phyloP scores from a whole-genome alignment of 2,797 vertebrate genomes.

The Telmatherina bonti region DNA sequence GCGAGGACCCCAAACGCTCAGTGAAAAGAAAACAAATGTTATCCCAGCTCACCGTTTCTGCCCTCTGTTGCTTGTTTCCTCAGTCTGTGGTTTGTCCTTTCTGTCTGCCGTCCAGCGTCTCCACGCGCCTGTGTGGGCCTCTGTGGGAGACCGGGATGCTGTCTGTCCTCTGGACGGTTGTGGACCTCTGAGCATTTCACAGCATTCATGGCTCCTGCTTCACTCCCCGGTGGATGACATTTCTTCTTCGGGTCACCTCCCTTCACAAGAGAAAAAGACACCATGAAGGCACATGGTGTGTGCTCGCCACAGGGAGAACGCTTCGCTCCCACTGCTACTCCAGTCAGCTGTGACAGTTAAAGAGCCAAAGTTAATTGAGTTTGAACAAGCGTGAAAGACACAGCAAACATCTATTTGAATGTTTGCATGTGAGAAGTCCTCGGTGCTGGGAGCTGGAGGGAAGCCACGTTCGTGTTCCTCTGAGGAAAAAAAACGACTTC shows the following conservation, averaged over 20 bases:
- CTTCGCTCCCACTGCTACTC: slow-evolving; percentile 32
- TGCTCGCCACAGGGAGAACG: slow-evolving; percentile 27
- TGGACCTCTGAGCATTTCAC: slow-evolving; percentile 69
- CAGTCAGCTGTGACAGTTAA: slow-evolving; percentile 40
- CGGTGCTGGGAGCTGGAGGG: slow-evolving; percentile 41
- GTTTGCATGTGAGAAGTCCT: slow-evolving; percentile 58
- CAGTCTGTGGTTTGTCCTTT: slow-evolving; percentile 38
- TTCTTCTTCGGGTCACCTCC: slow-evolving; percentile 59
- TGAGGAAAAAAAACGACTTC: slow-evolving; percentile 52
- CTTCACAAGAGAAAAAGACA: slow-evolving; percentile 55
- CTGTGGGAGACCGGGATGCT: slow-evolving; percentile 65
- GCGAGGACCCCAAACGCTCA: background rate
- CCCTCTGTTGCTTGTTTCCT: slow-evolving; percentile 61
- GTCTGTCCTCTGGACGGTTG: slow-evolving; percentile 50
- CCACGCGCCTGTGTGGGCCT: slow-evolving; percentile 50
- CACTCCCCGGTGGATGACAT: slow-evolving; percentile 55
- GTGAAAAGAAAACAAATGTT: slow-evolving; percentile 3
- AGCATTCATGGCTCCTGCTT: slow-evolving; percentile 80
- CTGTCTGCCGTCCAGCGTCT: slow-evolving; percentile 48
- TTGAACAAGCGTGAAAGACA: slow-evolving; percentile 55
- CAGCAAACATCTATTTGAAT: slow-evolving; percentile 54
- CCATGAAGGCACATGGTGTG: slow-evolving; percentile 18
- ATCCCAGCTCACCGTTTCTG: slow-evolving; percentile 75
- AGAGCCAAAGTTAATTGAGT: slow-evolving; percentile 52
- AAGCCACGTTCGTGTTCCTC: slow-evolving; percentile 64